Evolutionary conservation across 2,797 vertebrate genomes (phyloP), one percentile per base, ranked within the genome.

Genomic region (Liparis tanakae): DNA sequence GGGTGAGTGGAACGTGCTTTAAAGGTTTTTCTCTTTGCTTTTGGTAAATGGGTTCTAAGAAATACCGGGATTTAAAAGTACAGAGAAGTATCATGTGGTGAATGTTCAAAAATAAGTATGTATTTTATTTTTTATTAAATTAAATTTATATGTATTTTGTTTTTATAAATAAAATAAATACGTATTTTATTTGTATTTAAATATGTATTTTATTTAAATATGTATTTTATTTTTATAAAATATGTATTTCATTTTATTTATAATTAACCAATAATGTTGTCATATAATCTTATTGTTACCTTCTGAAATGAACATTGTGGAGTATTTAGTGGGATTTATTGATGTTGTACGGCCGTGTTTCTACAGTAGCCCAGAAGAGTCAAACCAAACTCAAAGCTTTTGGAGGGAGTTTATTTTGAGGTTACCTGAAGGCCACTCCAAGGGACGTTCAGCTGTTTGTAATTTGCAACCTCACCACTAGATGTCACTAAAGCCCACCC

Each of bases 1-100:
- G 36, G 41, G 22, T 25, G 53, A 53, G 15, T 70, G 60, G 66
- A 78, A 58, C 25, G 56, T 30, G 25, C 25, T 53, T 59, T 68
- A 17, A 51, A 18, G 2, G 25, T 30, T 30, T 30, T 30, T 30
- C 37, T 37, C 37, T 37, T 37, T 7, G 39, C 25, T 41, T 41
- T 41, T 57, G 18, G 5, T 22, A 3, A 46, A 18, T 37, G 0
- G 15, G 58, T 48, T 56, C 25, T 7, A 10, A n/a, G 37, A 22
- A 41, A 3, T 41, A 41, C 39, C 6, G 17, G 6, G 51, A 72
- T 63, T 30, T 17, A 25, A 53, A 41, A 36, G 3, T 14, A 33
- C 43, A 22, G 14, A n/a, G 14, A 39, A 12, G 12, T 12, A 44
- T 56, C 17, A 22, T 13, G 22, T 50, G 25, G 22, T 60, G 12